Evolutionary conservation across 2,113 vertebrate genomes (phyloP).

Genomic region (Pluvialis apricaria): DNA sequence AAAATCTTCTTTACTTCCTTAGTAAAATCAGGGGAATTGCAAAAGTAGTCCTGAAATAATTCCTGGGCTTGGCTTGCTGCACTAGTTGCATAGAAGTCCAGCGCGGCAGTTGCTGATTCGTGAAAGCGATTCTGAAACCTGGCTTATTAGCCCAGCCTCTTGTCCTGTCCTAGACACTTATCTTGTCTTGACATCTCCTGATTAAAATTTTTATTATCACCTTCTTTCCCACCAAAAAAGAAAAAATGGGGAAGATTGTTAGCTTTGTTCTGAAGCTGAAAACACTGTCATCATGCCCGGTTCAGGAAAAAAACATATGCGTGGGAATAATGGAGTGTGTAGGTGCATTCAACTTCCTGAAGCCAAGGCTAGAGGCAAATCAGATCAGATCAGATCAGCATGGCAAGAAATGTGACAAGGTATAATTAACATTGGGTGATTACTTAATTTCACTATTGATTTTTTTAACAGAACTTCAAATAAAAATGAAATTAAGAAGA

Average conservation of each 20-base stretch:
- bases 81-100: neutral
- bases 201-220: neutral
- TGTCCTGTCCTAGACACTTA: neutral
- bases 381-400: neutral
- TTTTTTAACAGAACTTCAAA: neutral
- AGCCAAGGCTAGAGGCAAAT: neutral
- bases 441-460: neutral
- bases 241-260: neutral
- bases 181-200: neutral
- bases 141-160: neutral
- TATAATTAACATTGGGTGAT: neutral
- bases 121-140: neutral
- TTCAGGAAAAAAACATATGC: neutral
- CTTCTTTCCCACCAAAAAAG: neutral
- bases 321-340: neutral
- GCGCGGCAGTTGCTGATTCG: neutral
- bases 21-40: neutral
- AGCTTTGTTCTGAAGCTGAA: neutral
- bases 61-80: neutral
- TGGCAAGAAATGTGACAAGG: neutral
- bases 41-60: neutral
- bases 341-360: neutral
- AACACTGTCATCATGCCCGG: neutral
- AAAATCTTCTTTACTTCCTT: neutral
- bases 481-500: neutral